Conservation (phyloP, 2,888 invertebrate species). For the Alcis repandata region DNA sequence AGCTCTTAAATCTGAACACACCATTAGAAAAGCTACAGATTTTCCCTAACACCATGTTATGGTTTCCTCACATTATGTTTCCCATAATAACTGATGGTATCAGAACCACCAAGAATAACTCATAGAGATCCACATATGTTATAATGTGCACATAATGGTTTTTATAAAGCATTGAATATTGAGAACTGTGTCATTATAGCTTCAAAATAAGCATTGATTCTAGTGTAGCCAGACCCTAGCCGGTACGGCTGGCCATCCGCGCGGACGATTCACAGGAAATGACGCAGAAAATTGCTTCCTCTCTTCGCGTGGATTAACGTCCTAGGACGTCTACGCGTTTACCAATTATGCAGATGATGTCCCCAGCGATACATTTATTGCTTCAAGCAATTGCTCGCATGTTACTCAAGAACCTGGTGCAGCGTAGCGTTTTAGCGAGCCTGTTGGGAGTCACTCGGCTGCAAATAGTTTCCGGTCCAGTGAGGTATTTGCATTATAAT, state of each 20-base stretch:
- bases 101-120: too few species aligned
- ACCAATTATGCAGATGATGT: constrained; percentile 86
- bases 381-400: constrained; percentile 55
- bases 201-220: background rate
- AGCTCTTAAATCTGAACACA: too few species aligned
- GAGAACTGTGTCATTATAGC: too few species aligned
- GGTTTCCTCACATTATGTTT: too few species aligned
- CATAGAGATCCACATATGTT: too few species aligned
- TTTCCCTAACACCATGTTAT: too few species aligned
- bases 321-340: constrained; percentile 81
- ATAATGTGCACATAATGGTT: too few species aligned
- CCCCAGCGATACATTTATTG: constrained; percentile 73
- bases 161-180: too few species aligned
- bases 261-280: constrained; percentile 81
- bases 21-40: too few species aligned
- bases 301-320: constrained; percentile 82
- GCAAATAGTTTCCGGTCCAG: background rate
- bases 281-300: constrained; percentile 85
- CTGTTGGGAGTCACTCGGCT: background rate
- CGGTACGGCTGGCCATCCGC: constrained; percentile 57
- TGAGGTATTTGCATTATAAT: background rate
- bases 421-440: constrained; percentile 6
- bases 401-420: constrained; percentile 22
- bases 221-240: background rate
- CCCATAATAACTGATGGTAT: too few species aligned